phyloP scores from a whole-genome alignment of 2,797 vertebrate genomes.

The Vireo griseus region DNA sequence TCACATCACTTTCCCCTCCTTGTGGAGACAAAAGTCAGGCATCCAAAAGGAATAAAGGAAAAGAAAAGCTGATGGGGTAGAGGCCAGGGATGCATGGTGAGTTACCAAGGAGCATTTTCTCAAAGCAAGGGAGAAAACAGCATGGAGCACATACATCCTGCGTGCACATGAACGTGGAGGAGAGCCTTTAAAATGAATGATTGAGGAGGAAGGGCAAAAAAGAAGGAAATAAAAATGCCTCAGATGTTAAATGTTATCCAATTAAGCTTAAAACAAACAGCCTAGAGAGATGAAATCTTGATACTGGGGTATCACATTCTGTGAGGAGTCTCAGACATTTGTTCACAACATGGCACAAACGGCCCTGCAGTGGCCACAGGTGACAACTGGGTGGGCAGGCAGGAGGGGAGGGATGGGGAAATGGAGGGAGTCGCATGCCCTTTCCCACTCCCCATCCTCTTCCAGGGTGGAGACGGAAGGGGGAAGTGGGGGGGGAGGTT shows the following conservation, averaged over 20 bases:
- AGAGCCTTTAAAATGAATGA: slow-evolving; percentile 24
- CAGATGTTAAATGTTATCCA: slow-evolving; percentile 74
- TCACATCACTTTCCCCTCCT: slow-evolving; percentile 53
- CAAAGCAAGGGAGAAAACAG: slow-evolving; percentile 45
- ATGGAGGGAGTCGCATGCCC: not conserved
- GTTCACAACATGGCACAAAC: not conserved
- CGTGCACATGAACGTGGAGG: not conserved
- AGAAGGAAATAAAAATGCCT: not conserved
- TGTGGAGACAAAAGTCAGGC: slow-evolving; percentile 4
- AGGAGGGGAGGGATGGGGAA: not conserved
- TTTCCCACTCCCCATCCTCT: not conserved
- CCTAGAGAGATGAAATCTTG: slow-evolving; percentile 61
- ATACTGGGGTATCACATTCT: slow-evolving; percentile 33
- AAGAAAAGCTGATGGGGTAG: not conserved
- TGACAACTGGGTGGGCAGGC: not conserved
- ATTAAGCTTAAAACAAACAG: slow-evolving; percentile 70
- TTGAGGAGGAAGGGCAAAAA: not conserved
- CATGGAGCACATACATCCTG: slow-evolving; percentile 45
- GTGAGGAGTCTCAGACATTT: slow-evolving; percentile 39
- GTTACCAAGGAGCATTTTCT: slow-evolving; percentile 61
- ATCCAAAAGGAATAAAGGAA: slow-evolving; percentile 18
- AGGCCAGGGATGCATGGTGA: not conserved
- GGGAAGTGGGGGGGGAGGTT: not conserved
- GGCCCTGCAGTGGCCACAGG: not conserved
- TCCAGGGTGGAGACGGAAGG: not conserved